Base-by-base conservation (phyloP, 2,888 invertebrate species). In the Tenthredo distinguenda region DNA sequence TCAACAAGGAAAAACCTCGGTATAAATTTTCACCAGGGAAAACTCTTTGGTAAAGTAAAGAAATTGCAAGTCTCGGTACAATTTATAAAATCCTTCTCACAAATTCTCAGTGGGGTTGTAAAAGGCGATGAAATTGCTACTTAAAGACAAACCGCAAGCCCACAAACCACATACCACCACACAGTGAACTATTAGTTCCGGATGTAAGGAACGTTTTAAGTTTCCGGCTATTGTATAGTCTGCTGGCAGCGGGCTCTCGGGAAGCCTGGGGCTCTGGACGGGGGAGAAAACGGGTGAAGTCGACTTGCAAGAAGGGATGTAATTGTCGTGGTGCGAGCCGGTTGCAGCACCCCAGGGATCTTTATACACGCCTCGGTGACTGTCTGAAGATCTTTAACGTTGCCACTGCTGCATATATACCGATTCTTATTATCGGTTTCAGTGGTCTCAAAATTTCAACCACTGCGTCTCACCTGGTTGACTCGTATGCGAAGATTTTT, bases 181-280 rank as follows among this genome's bases (percentile, higher is more conserved):
- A 62, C 62, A 15, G 58, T 58, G 81, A 81, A 81, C 81, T 81
- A 81, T 81, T 62, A 81, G 81, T 58, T 58, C 81, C 81, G 81
- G 81, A 58, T 81, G 62, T 81, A 81, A 81, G 62, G 81, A 81
- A 81, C 81, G 62, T 81, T 81, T 81, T 40, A 81, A 58, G 81
- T 81, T 81, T 81, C 58, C 81, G 58, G 62, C 58, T 81, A 81
- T 81, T 81, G 62, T 81, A 81, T 62, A 81, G 62, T 81, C 50
- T 40, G 58, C 81, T 81, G 81, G 81, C 58, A 81, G 31, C 77
- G 18, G 62, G 81, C 81, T 58, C 62, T 37, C 62, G 58, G 62
- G 81, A 55, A 77, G n/a, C 50, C 34, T 37, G 55, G 55, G 50
- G 31, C 31, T n/a, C 50, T 7, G 55, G 21, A 37, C 40, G 81